Evolutionary conservation across 2,888 invertebrate genomes (phyloP).

Genomic region (Gisinianus flammeolus): DNA sequence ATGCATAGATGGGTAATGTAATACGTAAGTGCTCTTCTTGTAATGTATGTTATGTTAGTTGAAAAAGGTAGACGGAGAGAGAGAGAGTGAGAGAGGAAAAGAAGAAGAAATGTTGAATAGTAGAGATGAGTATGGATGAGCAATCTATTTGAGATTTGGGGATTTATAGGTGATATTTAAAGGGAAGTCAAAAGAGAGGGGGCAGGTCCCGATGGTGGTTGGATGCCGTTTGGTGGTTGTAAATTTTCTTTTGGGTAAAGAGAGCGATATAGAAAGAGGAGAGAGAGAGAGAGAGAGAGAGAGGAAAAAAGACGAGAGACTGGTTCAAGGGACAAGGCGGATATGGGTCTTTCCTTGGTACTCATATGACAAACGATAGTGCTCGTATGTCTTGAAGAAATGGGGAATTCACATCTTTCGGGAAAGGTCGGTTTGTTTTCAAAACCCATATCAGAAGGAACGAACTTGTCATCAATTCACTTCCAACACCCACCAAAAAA

Average conservation of each 20-base stretch:
- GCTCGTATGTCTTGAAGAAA: slow-evolving; percentile 59
- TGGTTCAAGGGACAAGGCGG: slow-evolving; percentile 46
- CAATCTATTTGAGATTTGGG: slow-evolving; percentile 58
- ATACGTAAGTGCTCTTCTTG: slow-evolving; percentile 29
- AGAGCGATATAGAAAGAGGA: neutral
- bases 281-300: slow-evolving; percentile 9
- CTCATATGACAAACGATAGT: slow-evolving; percentile 59
- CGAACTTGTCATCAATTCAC: slow-evolving; percentile 53
- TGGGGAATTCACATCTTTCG: slow-evolving; percentile 50
- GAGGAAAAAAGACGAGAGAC: slow-evolving; percentile 43
- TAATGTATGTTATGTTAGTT: slow-evolving; percentile 26
- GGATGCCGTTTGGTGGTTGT: slow-evolving; percentile 48
- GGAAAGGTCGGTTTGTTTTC: slow-evolving; percentile 49
- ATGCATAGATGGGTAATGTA: neutral
- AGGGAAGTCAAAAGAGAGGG: slow-evolving; percentile 53
- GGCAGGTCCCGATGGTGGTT: slow-evolving; percentile 41
- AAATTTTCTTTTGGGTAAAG: slow-evolving; percentile 51
- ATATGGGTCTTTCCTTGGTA: slow-evolving; percentile 39
- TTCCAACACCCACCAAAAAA: slow-evolving; percentile 53
- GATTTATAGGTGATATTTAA: slow-evolving; percentile 59
- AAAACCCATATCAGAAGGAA: slow-evolving; percentile 43
- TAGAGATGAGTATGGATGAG: slow-evolving; percentile 55
- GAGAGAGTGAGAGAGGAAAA: slow-evolving; percentile 20
- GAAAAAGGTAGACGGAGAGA: slow-evolving; percentile 1
- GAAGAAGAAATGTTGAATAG: slow-evolving; percentile 41